Evolutionary conservation across 92 coral and sea anemone genomes (phyloP).

Genomic region (Palythoa heliodiscus): DNA sequence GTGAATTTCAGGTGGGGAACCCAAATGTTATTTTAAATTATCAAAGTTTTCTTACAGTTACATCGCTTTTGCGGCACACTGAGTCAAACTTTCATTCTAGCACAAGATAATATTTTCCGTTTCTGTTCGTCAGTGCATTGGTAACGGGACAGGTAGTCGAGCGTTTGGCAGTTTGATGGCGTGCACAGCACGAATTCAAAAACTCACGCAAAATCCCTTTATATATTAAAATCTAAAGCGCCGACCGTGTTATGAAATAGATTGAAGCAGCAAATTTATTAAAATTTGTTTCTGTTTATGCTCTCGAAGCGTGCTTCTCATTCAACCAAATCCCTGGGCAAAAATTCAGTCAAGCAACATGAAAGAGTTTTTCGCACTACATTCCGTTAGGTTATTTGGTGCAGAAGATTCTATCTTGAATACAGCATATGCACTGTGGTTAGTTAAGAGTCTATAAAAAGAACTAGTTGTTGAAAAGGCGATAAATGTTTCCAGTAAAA

Average conservation of each 20-base stretch:
- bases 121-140: not conserved
- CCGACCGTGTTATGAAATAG: conserved; percentile 12
- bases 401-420: not conserved
- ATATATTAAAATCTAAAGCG: conserved; percentile 17
- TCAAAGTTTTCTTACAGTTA: conserved; percentile 12
- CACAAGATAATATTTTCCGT: not conserved
- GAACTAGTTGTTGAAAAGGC: not conserved
- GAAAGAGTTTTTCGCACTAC: not conserved
- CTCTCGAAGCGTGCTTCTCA: conserved; percentile 10
- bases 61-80: conserved; percentile 3
- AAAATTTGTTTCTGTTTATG: not conserved
- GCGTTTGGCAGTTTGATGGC: conserved; percentile 2
- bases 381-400: not conserved
- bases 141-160: conserved; percentile 6
- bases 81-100: not conserved
- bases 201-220: conserved; percentile 35
- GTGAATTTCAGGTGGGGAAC: conserved; percentile 40
- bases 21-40: conserved; percentile 25
- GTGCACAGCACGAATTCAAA: conserved; percentile 44
- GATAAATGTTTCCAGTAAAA: not conserved
- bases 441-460: too few species aligned
- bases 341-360: not conserved
- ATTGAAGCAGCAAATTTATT: conserved; percentile 2
- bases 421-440: not conserved
- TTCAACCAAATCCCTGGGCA: conserved; percentile 8